Conservation (phyloP, 1,140 invertebrate species). For the Drosophila sulfurigaster region DNA sequence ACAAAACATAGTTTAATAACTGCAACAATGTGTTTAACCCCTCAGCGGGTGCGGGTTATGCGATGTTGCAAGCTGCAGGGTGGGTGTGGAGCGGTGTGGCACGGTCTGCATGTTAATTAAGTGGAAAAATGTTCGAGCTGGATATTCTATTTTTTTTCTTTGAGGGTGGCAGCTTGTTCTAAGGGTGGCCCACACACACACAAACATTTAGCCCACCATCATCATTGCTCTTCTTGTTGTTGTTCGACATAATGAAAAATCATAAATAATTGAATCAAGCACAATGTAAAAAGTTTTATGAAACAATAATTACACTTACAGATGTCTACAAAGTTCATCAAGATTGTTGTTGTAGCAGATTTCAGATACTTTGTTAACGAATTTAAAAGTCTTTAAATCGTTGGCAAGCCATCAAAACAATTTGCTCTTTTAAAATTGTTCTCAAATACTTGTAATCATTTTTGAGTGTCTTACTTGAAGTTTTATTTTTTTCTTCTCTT, state of each 20-base stretch:
- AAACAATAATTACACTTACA: slow-evolving; percentile 36
- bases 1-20: slow-evolving; percentile 64
- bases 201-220: neutral
- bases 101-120: slow-evolving; percentile 73
- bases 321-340: slow-evolving; percentile 21
- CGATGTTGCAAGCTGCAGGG: neutral
- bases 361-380: slow-evolving; percentile 11
- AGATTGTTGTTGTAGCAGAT: neutral
- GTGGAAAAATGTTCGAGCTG: slow-evolving; percentile 60
- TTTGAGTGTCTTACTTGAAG: slow-evolving; percentile 4
- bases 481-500: neutral
- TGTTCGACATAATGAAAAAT: slow-evolving; percentile 32
- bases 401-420: slow-evolving; percentile 9
- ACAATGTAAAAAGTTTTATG: slow-evolving; percentile 35
- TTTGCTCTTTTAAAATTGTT: slow-evolving; percentile 36
- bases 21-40: slow-evolving; percentile 74
- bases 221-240: neutral
- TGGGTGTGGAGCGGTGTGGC: slow-evolving; percentile 21
- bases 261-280: slow-evolving; percentile 52
- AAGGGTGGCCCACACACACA: slow-evolving; percentile 12
- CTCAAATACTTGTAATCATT: slow-evolving; percentile 30
- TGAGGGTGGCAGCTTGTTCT: slow-evolving; percentile 19
- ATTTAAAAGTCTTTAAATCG: slow-evolving; percentile 17
- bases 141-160: slow-evolving; percentile 14
- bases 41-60: slow-evolving; percentile 16